Conservation (phyloP, 2,113 vertebrate genomes). For the Seriola quinqueradiata region DNA sequence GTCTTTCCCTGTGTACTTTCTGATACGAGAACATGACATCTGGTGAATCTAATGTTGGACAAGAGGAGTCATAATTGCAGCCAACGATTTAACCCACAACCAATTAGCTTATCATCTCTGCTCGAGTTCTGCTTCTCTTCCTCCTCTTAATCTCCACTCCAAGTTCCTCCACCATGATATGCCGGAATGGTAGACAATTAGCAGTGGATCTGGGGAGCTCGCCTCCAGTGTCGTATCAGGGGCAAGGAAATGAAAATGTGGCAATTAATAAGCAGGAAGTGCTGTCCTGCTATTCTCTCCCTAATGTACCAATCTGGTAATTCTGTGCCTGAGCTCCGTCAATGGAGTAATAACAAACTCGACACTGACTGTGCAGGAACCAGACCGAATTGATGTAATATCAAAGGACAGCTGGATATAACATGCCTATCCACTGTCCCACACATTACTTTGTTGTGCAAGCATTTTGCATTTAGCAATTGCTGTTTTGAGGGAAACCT, state of each 20-base stretch:
- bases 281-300: slow-evolving; percentile 41
- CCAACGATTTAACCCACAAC: slow-evolving; percentile 58
- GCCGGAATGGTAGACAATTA: slow-evolving; percentile 60
- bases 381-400: slow-evolving; percentile 13
- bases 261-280: slow-evolving; percentile 67
- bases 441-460: slow-evolving; percentile 2
- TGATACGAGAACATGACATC: slow-evolving; percentile 26
- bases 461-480: neutral
- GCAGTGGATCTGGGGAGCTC: slow-evolving; percentile 34
- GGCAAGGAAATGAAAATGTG: slow-evolving; percentile 65
- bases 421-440: neutral
- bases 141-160: slow-evolving; percentile 44
- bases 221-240: slow-evolving; percentile 42
- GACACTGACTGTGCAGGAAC: slow-evolving; percentile 32
- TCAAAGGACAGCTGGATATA: slow-evolving; percentile 16
- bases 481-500: neutral
- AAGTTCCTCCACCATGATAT: slow-evolving; percentile 44
- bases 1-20: slow-evolving; percentile 23
- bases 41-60: slow-evolving; percentile 52
- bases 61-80: slow-evolving; percentile 53
- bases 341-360: slow-evolving; percentile 32
- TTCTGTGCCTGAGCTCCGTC: slow-evolving; percentile 42
- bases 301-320: slow-evolving; percentile 57
- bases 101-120: slow-evolving; percentile 52
- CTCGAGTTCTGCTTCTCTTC: slow-evolving; percentile 27